phyloP scores from a whole-genome alignment of 37 sponge, comb jelly and placozoan species.

The Spongilla lacustris region DNA sequence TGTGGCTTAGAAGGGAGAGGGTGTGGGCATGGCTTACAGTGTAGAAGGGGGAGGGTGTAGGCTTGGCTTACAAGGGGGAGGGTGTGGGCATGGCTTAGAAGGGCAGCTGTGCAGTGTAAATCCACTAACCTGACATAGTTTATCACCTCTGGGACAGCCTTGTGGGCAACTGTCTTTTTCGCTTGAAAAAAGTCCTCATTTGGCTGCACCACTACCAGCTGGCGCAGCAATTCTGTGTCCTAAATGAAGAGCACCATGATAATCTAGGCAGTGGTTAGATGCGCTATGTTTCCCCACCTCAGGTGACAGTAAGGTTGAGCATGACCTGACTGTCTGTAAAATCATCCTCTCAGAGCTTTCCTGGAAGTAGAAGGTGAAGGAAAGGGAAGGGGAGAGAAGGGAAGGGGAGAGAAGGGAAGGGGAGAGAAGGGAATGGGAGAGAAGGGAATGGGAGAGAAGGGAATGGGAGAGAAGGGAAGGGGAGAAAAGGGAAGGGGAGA shows the following conservation, averaged over 20 bases:
- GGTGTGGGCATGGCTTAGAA: too few relatives aligned
- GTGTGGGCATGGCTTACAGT: not conserved
- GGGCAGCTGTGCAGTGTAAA: not conserved
- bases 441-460: not conserved
- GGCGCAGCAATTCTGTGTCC: conserved; percentile 7
- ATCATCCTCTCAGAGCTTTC: conserved; percentile 79
- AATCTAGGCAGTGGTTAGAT: not conserved
- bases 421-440: not conserved
- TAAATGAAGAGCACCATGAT: not conserved
- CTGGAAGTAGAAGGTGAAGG: conserved; percentile 19
- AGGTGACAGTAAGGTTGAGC: conserved; percentile 33
- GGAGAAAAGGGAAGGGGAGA: too few relatives aligned
- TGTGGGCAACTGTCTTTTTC: conserved; percentile 41
- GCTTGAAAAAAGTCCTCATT: conserved; percentile 34
- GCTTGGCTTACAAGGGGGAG: too few relatives aligned
- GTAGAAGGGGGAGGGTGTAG: too few relatives aligned
- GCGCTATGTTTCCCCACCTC: not conserved
- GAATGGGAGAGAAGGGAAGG: too few relatives aligned
- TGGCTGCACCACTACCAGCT: conserved; percentile 18
- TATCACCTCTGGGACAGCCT: conserved; percentile 61
- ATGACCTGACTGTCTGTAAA: conserved; percentile 40
- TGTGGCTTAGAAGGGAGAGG: too few relatives aligned
- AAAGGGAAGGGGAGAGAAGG: not conserved
- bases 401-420: not conserved
- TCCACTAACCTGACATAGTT: conserved; percentile 46